Evolutionary conservation across 2,113 vertebrate species (phyloP).

Genomic region (Shinisaurus crocodilurus): DNA sequence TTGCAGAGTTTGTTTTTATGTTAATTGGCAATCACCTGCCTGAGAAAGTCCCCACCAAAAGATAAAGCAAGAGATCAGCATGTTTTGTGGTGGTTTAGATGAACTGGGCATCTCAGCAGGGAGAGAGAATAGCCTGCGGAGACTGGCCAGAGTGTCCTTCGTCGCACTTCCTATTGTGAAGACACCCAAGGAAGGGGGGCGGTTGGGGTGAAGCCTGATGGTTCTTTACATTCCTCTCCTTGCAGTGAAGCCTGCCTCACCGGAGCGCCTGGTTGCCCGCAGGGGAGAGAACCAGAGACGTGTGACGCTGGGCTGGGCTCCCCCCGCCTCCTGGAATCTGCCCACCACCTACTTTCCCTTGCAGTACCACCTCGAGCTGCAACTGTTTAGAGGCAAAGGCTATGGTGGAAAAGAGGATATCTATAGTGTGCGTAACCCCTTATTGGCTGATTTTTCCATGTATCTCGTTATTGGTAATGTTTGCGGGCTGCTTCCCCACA

Average conservation of each 20-base stretch:
- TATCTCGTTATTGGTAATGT: no score
- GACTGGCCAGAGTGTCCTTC: not conserved
- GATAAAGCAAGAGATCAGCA: not conserved
- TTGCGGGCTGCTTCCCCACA: not conserved
- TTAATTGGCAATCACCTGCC: not conserved
- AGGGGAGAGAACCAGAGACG: accelerated
- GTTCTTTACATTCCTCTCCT: not conserved
- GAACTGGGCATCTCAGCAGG: not conserved
- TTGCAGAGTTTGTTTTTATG: not conserved
- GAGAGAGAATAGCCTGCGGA: not conserved
- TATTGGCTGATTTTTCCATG: not conserved
- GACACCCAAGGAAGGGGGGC: not conserved
- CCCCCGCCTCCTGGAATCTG: constrained; percentile 50
- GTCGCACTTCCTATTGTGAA: not conserved
- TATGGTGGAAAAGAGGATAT: not conserved
- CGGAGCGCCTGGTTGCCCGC: not conserved
- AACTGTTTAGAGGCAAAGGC: not conserved
- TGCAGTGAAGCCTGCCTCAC: constrained; percentile 26
- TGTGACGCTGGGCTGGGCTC: constrained; percentile 53
- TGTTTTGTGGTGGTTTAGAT: not conserved
- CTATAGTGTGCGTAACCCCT: not conserved
- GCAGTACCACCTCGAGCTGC: constrained; percentile 50
- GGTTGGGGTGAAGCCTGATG: not conserved
- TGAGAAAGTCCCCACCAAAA: not conserved
- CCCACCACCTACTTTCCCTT: constrained; percentile 49